These are phyloP conservation scores for Alouatta palliata DNA, from an alignment of 2,113 vertebrate species.

Conservation along the genomic window DNA sequence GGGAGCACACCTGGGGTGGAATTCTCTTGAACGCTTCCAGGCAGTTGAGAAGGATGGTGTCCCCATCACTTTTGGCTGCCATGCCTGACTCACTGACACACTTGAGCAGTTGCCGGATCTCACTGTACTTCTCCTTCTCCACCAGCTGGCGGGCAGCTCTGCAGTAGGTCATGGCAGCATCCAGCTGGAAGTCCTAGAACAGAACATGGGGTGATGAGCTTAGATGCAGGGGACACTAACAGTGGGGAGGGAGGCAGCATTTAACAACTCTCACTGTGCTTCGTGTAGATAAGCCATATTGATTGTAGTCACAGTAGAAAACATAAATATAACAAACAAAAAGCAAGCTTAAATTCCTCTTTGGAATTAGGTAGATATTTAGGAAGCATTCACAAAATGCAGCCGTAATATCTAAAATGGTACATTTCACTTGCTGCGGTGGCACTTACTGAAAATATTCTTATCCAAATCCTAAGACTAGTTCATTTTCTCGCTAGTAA, in stretches of 20 bases:
- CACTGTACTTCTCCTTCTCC: conserved; percentile 88
- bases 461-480: neutral
- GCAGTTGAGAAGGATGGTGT: conserved; percentile 93
- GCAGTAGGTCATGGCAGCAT: conserved; percentile 91
- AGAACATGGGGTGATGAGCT: neutral
- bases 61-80: conserved; percentile 93
- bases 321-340: neutral
- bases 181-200: conserved; percentile 95
- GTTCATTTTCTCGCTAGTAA: neutral
- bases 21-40: conserved; percentile 89
- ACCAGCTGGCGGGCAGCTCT: conserved; percentile 91
- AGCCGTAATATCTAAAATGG: neutral
- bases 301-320: neutral
- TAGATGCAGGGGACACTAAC: neutral
- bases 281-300: neutral
- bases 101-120: conserved; percentile 94
- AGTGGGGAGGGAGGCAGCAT: neutral
- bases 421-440: neutral
- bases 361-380: neutral
- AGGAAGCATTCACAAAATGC: neutral
- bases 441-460: conserved; percentile 4
- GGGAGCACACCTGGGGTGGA: conserved; percentile 87
- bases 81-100: conserved; percentile 96
- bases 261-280: neutral
- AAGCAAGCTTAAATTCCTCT: neutral